Conservation (phyloP, 2,797 vertebrate genomes). For the Hoplostethus mediterraneus region DNA sequence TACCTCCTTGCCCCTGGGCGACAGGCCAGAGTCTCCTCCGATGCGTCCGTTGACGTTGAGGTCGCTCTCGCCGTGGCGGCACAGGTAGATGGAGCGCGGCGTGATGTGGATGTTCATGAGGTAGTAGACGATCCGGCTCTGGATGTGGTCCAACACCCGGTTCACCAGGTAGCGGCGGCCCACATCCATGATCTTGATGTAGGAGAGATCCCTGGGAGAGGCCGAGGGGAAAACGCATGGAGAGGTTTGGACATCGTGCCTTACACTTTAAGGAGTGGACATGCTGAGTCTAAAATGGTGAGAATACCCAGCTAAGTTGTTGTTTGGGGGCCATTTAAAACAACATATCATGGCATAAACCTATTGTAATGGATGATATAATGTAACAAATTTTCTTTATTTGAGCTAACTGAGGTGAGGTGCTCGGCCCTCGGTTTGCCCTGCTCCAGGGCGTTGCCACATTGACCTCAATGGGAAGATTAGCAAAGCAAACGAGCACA, state of each 20-base stretch:
- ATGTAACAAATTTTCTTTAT: too few species aligned
- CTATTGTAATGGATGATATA: too few species aligned
- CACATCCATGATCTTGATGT: constrained; percentile 98
- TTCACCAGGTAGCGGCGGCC: constrained; percentile 96
- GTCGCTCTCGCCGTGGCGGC: constrained; percentile 97
- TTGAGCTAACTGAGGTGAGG: too few species aligned
- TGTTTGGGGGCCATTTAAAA: too few species aligned
- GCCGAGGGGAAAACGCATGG: not conserved
- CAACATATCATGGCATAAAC: too few species aligned
- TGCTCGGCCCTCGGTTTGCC: too few species aligned
- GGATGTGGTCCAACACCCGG: constrained; percentile 96
- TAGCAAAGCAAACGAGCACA: not conserved
- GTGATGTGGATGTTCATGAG: constrained; percentile 99
- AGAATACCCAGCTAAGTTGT: too few species aligned
- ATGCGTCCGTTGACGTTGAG: constrained; percentile 95
- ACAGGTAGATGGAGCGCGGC: constrained; percentile 97
- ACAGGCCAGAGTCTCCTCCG: constrained; percentile 97
- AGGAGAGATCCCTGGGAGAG: constrained; percentile 92
- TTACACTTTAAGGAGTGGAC: too few species aligned
- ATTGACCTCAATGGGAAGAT: not conserved
- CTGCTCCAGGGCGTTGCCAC: too few species aligned
- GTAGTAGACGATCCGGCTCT: constrained; percentile 99
- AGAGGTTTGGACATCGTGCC: not conserved
- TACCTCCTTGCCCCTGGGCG: constrained; percentile 90
- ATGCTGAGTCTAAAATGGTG: too few species aligned